Conservation (phyloP, 2,113 vertebrate species). For the Rhabdomys dilectus region DNA sequence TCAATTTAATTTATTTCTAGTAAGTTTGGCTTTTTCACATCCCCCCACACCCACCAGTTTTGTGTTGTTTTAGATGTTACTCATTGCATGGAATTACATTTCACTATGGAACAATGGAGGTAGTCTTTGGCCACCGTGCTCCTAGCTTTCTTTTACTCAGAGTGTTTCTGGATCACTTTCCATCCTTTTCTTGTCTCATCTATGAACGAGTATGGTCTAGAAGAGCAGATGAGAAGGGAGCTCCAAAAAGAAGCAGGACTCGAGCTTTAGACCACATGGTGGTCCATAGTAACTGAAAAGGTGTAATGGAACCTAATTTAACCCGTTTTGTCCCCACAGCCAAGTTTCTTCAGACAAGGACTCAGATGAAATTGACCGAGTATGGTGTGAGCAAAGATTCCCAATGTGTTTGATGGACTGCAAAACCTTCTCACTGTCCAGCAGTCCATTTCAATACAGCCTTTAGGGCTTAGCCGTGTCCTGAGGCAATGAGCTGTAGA, state of each 20-base stretch:
- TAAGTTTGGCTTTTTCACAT: neutral
- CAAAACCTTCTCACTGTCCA: neutral
- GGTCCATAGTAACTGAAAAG: neutral
- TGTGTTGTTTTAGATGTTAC: neutral
- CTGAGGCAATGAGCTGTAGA: neutral
- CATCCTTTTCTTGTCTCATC: neutral
- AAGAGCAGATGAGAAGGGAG: neutral
- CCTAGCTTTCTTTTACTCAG: neutral
- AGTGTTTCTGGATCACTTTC: neutral
- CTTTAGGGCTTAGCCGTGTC: neutral
- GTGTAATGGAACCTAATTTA: neutral
- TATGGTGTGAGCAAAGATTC: neutral
- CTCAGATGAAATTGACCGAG: neutral
- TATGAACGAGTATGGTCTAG: neutral
- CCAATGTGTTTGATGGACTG: neutral
- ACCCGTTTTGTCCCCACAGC: neutral
- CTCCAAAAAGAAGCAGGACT: neutral
- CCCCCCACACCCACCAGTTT: neutral
- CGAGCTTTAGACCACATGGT: neutral
- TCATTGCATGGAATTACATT: neutral
- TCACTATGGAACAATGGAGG: neutral
- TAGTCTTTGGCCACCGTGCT: neutral
- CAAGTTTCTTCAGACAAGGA: neutral
- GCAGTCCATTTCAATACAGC: neutral
- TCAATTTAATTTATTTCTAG: neutral